These are phyloP conservation scores for Hirundo rustica DNA, from an alignment of 2,797 vertebrate genomes.

Conservation along the genomic window DNA sequence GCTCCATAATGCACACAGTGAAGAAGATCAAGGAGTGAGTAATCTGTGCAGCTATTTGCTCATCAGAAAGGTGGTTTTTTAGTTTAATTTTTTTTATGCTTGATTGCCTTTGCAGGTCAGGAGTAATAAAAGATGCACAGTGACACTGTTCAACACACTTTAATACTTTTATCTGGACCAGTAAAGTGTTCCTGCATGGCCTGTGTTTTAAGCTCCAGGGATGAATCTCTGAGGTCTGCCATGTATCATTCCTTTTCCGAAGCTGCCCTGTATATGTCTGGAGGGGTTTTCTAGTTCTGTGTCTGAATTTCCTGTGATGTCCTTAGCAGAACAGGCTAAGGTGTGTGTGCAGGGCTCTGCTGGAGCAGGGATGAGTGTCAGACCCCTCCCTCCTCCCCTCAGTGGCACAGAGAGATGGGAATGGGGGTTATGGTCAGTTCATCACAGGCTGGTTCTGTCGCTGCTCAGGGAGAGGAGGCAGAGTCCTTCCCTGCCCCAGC, in stretches of 20 bases:
- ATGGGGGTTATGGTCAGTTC: neutral
- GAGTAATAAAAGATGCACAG: neutral
- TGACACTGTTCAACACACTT: neutral
- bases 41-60: neutral
- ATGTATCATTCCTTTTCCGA: neutral
- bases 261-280: neutral
- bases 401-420: neutral
- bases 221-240: neutral
- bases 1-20: neutral
- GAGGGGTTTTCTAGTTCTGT: neutral
- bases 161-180: neutral
- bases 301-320: neutral
- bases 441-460: neutral
- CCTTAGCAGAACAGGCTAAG: neutral
- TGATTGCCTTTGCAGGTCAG: neutral
- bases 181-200: neutral
- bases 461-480: neutral
- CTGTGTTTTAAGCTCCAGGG: neutral
- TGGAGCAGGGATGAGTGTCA: neutral
- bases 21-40: neutral
- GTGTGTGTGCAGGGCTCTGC: neutral
- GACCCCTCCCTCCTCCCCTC: neutral
- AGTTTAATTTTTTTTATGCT: neutral
- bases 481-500: neutral
- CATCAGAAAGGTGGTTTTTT: neutral